These are phyloP conservation scores for Dermochelys coriacea DNA, from an alignment of 2,797 vertebrate genomes.

Conservation along the genomic window DNA sequence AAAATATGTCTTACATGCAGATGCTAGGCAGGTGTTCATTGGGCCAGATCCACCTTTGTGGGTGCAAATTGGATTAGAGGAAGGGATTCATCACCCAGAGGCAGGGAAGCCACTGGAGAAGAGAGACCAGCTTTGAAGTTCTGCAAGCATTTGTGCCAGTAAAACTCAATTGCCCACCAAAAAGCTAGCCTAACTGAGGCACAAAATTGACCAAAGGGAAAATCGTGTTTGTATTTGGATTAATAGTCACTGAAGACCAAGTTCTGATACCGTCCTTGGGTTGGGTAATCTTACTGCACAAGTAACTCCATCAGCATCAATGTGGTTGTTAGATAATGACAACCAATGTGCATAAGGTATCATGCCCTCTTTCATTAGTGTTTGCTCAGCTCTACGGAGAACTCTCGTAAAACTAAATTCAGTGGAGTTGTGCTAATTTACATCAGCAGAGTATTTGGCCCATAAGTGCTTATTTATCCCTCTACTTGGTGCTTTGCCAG, in stretches of 20 bases:
- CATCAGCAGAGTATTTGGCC: not conserved
- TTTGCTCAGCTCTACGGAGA: not conserved
- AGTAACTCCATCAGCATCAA: not conserved
- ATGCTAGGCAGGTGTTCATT: not conserved
- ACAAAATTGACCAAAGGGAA: not conserved
- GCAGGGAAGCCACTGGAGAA: not conserved
- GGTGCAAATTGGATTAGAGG: not conserved
- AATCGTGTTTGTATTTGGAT: fast-evolving
- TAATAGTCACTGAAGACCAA: not conserved
- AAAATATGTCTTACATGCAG: not conserved
- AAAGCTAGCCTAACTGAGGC: not conserved
- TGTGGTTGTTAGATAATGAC: not conserved
- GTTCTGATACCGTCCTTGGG: not conserved
- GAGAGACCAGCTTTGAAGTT: not conserved
- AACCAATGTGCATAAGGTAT: not conserved
- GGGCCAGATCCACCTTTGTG: not conserved
- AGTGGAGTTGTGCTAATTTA: not conserved
- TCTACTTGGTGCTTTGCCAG: not conserved
- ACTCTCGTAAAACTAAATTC: not conserved
- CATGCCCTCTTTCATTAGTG: not conserved
- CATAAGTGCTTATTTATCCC: not conserved
- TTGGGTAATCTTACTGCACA: not conserved
- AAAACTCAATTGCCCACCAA: not conserved
- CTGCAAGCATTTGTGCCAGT: not conserved
- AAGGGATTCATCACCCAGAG: not conserved